These are phyloP conservation scores for Drosophila neocordata DNA, from an alignment of 1,140 invertebrate genomes.

Conservation along the genomic window DNA sequence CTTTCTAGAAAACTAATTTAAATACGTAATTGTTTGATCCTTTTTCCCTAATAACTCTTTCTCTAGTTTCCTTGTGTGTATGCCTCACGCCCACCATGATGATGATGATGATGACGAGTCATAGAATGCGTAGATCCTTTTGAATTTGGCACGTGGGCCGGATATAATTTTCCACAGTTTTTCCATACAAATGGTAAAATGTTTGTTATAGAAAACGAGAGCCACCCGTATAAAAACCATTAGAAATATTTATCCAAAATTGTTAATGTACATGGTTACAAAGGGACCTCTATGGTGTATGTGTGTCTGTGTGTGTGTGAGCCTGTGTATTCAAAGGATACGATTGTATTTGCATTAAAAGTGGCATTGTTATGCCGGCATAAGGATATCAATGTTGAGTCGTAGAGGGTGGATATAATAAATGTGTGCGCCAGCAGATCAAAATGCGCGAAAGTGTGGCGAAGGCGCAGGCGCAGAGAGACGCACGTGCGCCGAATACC, in stretches of 20 bases:
- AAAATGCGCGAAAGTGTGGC: conserved; percentile 76
- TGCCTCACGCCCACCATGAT: conserved; percentile 51
- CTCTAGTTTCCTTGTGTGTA: neutral
- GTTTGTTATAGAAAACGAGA: conserved; percentile 36
- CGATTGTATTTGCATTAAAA: conserved; percentile 79
- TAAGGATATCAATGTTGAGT: conserved; percentile 57
- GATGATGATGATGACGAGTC: conserved; percentile 8
- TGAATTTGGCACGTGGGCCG: conserved; percentile 75
- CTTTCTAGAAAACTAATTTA: neutral
- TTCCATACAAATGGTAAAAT: conserved; percentile 39
- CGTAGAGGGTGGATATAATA: conserved; percentile 50
- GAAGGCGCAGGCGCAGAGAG: conserved; percentile 44
- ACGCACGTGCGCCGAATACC: conserved; percentile 62
- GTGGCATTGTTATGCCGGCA: conserved; percentile 73
- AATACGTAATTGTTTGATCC: conserved; percentile 1
- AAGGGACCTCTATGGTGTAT: conserved; percentile 49
- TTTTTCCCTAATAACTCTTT: conserved; percentile 28
- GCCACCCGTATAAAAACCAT: conserved; percentile 64
- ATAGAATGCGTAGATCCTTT: conserved; percentile 38
- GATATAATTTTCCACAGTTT: conserved; percentile 65
- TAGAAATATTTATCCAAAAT: conserved; percentile 64
- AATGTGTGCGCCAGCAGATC: conserved; percentile 49
- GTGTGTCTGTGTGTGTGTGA: neutral
- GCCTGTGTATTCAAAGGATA: conserved; percentile 57
- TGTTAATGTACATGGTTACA: conserved; percentile 66